A percentile compares a stretch with the other conserved stretches of the same genome.
phyloP scores from a whole-genome alignment of 1,140 invertebrate genomes.

The Spodoptera litura region DNA sequence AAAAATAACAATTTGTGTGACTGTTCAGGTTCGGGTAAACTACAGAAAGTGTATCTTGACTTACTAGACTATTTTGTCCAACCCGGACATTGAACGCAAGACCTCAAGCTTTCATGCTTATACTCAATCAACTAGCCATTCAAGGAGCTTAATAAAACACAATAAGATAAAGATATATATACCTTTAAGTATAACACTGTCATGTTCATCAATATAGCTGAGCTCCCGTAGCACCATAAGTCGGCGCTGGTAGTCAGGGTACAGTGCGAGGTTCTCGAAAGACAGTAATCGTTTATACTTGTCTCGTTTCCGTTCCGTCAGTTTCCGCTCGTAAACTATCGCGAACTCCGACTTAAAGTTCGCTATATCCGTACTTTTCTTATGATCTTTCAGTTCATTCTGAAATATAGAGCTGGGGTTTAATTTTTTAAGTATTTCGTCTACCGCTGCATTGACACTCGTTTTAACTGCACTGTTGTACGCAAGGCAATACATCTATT shows the following conservation, averaged over 20 bases:
- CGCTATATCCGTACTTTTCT: constrained; percentile 79
- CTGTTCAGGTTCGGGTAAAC: too few relatives aligned
- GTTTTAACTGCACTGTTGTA: too few relatives aligned
- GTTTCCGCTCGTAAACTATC: constrained; percentile 90
- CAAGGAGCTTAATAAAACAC: too few relatives aligned
- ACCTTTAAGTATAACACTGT: constrained; percentile 84
- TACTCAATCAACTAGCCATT: too few relatives aligned
- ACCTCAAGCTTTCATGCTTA: too few relatives aligned
- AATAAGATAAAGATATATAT: background rate
- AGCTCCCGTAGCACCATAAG: constrained; percentile 93
- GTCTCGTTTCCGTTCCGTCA: constrained; percentile 90
- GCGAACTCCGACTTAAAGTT: constrained; percentile 90
- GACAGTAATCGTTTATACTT: constrained; percentile 92
- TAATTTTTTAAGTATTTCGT: background rate
- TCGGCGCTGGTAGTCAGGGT: constrained; percentile 95
- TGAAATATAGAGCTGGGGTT: constrained; percentile 52
- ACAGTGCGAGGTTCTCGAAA: constrained; percentile 93
- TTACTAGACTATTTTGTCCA: too few relatives aligned
- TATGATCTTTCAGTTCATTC: constrained; percentile 69
- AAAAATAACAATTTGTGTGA: too few relatives aligned
- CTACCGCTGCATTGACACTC: too few relatives aligned
- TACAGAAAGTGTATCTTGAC: too few relatives aligned
- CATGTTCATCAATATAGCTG: constrained; percentile 88
- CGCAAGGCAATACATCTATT: too few relatives aligned
- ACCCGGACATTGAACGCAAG: too few relatives aligned